A percentile compares a stretch with the other conserved stretches of the same genome.
Conservation (phyloP, 2,888 invertebrate genomes). For the Acleris holmiana region DNA sequence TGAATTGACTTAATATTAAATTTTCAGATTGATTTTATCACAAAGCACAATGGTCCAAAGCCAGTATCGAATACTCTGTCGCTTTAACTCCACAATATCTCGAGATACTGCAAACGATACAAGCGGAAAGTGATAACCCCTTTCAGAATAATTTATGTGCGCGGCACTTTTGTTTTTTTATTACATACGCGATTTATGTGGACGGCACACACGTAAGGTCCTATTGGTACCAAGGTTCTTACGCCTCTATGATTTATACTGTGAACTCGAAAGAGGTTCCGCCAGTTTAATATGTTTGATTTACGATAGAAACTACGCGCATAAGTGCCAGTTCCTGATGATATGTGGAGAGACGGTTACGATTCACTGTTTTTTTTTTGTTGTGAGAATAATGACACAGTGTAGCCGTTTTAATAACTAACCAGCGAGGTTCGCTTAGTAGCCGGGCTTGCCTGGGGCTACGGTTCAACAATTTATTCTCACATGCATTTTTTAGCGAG, state of each 20-base stretch:
- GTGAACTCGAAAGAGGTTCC: conserved; percentile 83
- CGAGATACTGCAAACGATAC: conserved; percentile 11
- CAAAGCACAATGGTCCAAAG: neutral
- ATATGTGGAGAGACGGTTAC: conserved; percentile 79
- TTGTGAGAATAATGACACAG: conserved; percentile 80
- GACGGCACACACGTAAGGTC: conserved; percentile 69
- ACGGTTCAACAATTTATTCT: conserved; percentile 70
- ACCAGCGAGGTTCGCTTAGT: conserved; percentile 55
- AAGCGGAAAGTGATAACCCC: conserved; percentile 17
- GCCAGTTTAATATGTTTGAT: conserved; percentile 84
- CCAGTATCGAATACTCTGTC: neutral
- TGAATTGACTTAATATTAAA: neutral
- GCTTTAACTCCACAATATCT: conserved; percentile 4
- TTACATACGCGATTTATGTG: conserved; percentile 65
- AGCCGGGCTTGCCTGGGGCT: conserved; percentile 63
- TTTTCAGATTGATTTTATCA: neutral
- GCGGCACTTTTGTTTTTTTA: conserved; percentile 36
- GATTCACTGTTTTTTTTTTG: conserved; percentile 74
- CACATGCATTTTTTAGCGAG: conserved; percentile 59
- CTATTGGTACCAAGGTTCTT: conserved; percentile 75
- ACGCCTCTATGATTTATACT: conserved; percentile 80
- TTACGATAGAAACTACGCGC: conserved; percentile 82
- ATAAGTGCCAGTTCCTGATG: conserved; percentile 80
- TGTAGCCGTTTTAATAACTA: conserved; percentile 78
- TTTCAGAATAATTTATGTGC: conserved; percentile 33